Percentiles rank a stretch among this genome's conserved stretches.
These are phyloP conservation scores for Girardinichthys multiradiatus DNA, from an alignment of 2,113 vertebrate genomes.

Conservation along the genomic window DNA sequence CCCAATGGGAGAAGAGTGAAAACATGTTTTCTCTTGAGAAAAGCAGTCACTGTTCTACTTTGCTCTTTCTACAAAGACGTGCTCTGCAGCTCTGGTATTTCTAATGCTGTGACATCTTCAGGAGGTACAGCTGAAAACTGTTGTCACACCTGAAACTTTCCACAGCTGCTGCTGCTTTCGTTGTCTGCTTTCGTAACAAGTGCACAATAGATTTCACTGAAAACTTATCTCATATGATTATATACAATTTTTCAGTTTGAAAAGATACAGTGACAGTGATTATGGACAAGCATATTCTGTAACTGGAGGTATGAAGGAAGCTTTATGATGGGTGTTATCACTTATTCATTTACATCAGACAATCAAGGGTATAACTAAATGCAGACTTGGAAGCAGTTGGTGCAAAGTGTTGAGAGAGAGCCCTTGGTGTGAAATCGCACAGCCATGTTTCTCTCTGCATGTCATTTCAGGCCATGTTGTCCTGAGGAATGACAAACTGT, in stretches of 20 bases:
- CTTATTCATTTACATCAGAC: no score
- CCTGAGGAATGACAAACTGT: background rate
- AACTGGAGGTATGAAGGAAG: background rate
- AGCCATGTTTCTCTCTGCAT: background rate
- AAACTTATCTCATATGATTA: no score
- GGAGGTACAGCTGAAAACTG: background rate
- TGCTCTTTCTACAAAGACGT: background rate
- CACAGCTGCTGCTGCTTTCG: background rate
- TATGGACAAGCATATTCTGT: background rate
- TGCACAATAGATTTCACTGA: no score
- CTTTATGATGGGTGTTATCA: background rate
- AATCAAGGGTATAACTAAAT: background rate
- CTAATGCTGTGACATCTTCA: background rate
- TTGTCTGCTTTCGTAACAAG: background rate
- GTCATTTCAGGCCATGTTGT: background rate
- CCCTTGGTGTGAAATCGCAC: background rate
- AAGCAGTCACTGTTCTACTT: background rate
- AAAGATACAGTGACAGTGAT: background rate
- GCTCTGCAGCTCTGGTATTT: background rate
- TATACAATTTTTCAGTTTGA: background rate
- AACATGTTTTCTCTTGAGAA: constrained; percentile 2
- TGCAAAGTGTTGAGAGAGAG: background rate
- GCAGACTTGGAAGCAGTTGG: background rate
- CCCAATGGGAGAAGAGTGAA: background rate
- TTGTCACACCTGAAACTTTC: background rate